A percentile compares a stretch with the other conserved stretches of the same genome.
These are phyloP conservation scores for Cryptus armator DNA, from an alignment of 2,888 invertebrate genomes.

Conservation along the genomic window DNA sequence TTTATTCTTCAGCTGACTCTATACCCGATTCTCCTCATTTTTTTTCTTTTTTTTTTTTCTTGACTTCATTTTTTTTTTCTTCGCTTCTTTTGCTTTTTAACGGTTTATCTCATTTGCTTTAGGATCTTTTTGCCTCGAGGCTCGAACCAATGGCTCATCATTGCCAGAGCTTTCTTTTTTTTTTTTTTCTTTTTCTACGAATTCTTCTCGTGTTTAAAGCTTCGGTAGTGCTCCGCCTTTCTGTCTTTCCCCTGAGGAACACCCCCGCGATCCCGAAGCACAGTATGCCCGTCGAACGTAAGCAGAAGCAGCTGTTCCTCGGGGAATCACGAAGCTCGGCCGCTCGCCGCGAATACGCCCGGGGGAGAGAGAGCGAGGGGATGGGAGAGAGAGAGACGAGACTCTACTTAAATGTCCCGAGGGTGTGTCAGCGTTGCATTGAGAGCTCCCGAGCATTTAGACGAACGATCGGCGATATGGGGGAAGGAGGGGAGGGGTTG, in stretches of 20 bases:
- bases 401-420: constrained; percentile 66
- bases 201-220: constrained; percentile 54
- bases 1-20: too few relatives aligned
- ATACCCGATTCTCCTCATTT: too few relatives aligned
- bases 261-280: not conserved
- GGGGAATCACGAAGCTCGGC: constrained; percentile 53
- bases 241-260: not conserved
- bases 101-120: constrained; percentile 9
- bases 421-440: constrained; percentile 66
- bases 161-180: constrained; percentile 17
- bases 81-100: constrained; percentile 10
- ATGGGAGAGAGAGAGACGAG: constrained; percentile 3
- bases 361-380: constrained; percentile 38
- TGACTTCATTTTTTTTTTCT: not conserved
- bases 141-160: constrained; percentile 38
- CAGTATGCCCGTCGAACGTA: constrained; percentile 42
- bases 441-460: constrained; percentile 52
- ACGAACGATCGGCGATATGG: constrained; percentile 47
- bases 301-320: constrained; percentile 70
- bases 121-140: constrained; percentile 11
- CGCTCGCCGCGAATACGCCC: constrained; percentile 41
- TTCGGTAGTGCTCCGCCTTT: not conserved
- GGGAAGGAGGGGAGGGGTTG: not conserved
- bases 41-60: not conserved
- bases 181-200: constrained; percentile 46